These are phyloP conservation scores for Andinoacara biseriatus DNA, from an alignment of 2,113 vertebrate species.

Conservation along the genomic window DNA sequence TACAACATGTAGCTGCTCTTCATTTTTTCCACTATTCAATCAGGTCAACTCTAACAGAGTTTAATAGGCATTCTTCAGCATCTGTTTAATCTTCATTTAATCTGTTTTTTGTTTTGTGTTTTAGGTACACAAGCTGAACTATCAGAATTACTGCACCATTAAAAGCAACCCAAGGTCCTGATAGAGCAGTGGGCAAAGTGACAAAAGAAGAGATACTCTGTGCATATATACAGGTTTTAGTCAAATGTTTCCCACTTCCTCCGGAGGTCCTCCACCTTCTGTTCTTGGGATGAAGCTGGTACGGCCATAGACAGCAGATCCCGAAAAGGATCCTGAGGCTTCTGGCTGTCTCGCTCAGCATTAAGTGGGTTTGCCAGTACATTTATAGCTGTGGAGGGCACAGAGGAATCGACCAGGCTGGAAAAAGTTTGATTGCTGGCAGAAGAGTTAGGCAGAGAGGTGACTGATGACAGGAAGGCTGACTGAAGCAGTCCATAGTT, in stretches of 20 bases:
- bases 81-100: background rate
- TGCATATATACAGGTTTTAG: constrained; percentile 51
- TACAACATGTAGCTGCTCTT: background rate
- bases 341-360: constrained; percentile 68
- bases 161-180: constrained; percentile 40
- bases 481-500: constrained; percentile 41
- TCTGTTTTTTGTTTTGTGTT: background rate
- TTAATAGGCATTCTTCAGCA: background rate
- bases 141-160: background rate
- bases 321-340: constrained; percentile 89
- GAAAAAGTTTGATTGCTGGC: constrained; percentile 77
- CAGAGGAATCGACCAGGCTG: constrained; percentile 66
- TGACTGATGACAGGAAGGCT: constrained; percentile 40
- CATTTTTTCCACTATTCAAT: background rate
- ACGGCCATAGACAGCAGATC: constrained; percentile 89
- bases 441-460: constrained; percentile 61
- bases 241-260: constrained; percentile 97
- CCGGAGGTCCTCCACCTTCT: constrained; percentile 89
- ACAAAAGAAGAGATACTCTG: background rate
- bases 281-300: constrained; percentile 77
- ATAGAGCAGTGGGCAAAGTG: constrained; percentile 37
- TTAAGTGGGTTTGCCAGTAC: constrained; percentile 73
- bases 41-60: background rate
- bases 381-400: constrained; percentile 63
- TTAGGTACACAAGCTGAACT: background rate